Evolutionary conservation across 2,888 invertebrate species (phyloP), one percentile per base, ranked within the genome.

Genomic region (Pilophorus perplexus): DNA sequence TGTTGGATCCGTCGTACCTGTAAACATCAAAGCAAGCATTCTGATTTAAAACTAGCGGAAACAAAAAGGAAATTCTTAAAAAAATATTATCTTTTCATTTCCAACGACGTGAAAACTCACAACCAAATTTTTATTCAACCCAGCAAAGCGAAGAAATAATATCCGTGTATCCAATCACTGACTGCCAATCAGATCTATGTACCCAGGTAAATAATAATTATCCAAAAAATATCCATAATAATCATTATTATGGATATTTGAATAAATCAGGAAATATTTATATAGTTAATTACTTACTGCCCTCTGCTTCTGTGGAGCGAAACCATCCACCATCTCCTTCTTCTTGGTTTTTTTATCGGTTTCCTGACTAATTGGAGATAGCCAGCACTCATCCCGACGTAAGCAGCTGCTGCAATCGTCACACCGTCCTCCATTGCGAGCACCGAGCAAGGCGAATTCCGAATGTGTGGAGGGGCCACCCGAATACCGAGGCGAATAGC

Each of bases 1-100:
- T 38, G 40, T 40, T 40, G 40, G 40, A 40, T 40, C 40, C 40
- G 12, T 40, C 40, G 16, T 40, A 40, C 12, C 40, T 40, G 40
- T 40, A 12, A 40, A 40, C 40, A 40, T 40, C 16, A 40, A 40
- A 40, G 40, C 40, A 40, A 12, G 16, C n/a, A 40, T 40, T 14
- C 40, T 40, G 16, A 5, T 40, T 40, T 12, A n/a, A 3, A 4
- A 40, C 12, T 14, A 3, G 4, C 16, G n/a, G 40, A 40, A 40
- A 40, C 4, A 40, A 14, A 40, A 40, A 40, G 6, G 6, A 8
- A 8, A 10, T 6, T 6, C 6, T 6, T 8, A 33, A 33, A 33
- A 8, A 33, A 33, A 6, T 33, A 8, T 33, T 33, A 8, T 33
- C 33, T 33, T 33, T 33, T 10, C 6, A 33, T 10, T 33, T 33